These are phyloP conservation scores for Onthophagus sagittarius DNA, from an alignment of 2,888 invertebrate species.

Conservation along the genomic window DNA sequence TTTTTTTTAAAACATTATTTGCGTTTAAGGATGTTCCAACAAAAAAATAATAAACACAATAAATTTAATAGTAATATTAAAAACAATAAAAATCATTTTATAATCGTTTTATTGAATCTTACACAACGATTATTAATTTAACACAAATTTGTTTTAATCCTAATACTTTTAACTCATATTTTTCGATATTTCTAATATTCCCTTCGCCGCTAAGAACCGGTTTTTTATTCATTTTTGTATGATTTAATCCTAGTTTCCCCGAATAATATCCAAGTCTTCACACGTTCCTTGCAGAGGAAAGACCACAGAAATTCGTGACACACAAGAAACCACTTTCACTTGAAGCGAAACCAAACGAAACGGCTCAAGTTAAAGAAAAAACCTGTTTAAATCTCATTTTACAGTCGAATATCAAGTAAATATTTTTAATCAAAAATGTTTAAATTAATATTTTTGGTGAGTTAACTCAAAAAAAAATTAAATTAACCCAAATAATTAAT, in stretches of 20 bases:
- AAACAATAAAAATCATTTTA: too few species aligned
- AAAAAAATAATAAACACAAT: too few species aligned
- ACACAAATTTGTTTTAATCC: too few species aligned
- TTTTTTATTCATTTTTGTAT: not conserved
- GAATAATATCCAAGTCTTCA: not conserved
- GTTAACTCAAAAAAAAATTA: not conserved
- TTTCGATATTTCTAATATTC: too few species aligned
- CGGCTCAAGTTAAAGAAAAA: not conserved
- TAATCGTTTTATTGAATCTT: too few species aligned
- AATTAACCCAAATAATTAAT: not conserved
- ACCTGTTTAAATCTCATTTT: not conserved
- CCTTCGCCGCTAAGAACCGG: too few species aligned
- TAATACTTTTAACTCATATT: too few species aligned
- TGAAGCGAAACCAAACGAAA: too few species aligned
- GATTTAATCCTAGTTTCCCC: not conserved
- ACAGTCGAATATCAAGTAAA: not conserved
- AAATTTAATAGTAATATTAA: too few species aligned
- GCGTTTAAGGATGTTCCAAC: too few species aligned
- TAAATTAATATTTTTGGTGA: not conserved
- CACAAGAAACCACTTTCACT: not conserved
- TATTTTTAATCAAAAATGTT: not conserved
- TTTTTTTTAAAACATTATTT: too few species aligned
- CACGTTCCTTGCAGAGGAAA: not conserved
- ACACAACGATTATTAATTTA: too few species aligned
- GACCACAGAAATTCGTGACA: not conserved